A percentile compares a stretch with the other conserved stretches of the same genome.
These are phyloP conservation scores for Himantopus leucocephalus DNA, from an alignment of 2,113 vertebrate species.

Conservation along the genomic window DNA sequence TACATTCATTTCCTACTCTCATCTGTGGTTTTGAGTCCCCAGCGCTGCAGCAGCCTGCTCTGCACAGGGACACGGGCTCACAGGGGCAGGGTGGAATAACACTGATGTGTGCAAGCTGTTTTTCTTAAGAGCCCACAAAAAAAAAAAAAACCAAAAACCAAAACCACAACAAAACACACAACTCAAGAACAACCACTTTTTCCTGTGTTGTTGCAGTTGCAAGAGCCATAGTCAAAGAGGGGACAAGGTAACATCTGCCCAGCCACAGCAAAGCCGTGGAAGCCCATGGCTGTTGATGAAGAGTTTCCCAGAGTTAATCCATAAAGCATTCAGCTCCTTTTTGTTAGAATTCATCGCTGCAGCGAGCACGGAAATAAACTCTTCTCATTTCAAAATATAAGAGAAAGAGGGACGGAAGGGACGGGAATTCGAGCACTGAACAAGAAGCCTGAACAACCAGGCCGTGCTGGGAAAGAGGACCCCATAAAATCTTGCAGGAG, in stretches of 20 bases:
- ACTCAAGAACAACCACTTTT: not conserved
- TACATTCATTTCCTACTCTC: not conserved
- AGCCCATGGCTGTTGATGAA: not conserved
- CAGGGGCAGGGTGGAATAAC: not conserved
- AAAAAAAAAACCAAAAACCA: no score
- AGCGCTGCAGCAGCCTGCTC: not conserved
- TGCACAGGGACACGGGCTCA: not conserved
- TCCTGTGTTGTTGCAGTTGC: not conserved
- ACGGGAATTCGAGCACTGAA: not conserved
- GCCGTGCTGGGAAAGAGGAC: not conserved
- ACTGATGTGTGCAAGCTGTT: not conserved
- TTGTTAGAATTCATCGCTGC: not conserved
- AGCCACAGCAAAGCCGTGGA: not conserved
- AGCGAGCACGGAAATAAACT: not conserved
- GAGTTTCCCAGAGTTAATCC: not conserved
- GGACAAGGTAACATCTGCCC: not conserved
- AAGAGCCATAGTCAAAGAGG: not conserved
- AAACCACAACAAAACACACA: not conserved
- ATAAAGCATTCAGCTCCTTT: not conserved
- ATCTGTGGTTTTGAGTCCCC: not conserved
- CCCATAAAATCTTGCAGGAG: not conserved
- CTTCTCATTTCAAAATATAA: not conserved
- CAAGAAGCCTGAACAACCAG: not conserved
- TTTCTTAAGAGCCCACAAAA: not conserved
- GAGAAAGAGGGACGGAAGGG: not conserved